Evolutionary conservation across 2,888 invertebrate species (phyloP), one percentile per base, ranked within the genome.

Genomic region (Tryphoninae sp.): DNA sequence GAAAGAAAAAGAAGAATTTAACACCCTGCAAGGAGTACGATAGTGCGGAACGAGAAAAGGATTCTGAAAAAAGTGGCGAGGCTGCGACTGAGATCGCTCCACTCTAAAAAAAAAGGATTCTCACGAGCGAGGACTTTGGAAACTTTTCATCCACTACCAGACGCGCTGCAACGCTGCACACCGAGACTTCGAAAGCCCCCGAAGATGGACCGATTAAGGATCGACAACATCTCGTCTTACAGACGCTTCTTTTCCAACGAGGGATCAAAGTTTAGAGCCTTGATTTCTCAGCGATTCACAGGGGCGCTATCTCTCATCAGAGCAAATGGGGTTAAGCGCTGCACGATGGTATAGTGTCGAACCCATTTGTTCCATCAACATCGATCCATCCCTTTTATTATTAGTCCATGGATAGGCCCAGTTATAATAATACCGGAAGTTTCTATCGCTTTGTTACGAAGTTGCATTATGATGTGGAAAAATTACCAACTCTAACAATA

Each of bases 121-220:
- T 40, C 33, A 51, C 6, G 6, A n/a, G 16, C 69, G 58, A 59
- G 45, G 75, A 53, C 68, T 73, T 40, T 51, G 73, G 67, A 78
- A 78, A 78, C 78, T 81, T 74, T 81, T 74, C 73, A 81, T 78
- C 73, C 64, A 74, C 72, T 59, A 58, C 16, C 55, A 45, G 55
- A 33, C 58, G 59, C 74, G 64, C 16, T 67, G 71, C 80, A 51
- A n/a, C 55, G 62, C 16, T 71, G 67, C 80, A 51, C n/a, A 49
- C 19, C 33, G 40, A 64, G 77, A 62, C 73, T 69, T 65, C 40
- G 11, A 73, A 58, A 58, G 42, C 42, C 53, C 58, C 58, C 58
- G 72, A 68, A 51, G 69, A 73, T 33, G 77, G 58, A 74, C 61
- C 73, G 77, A 81, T 75, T 75, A 75, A 65, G 69, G 75, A 81